Percentiles rank a stretch among this genome's conserved stretches.
Conservation (phyloP, 2,113 vertebrate genomes). For the Pygathrix nemaeus region DNA sequence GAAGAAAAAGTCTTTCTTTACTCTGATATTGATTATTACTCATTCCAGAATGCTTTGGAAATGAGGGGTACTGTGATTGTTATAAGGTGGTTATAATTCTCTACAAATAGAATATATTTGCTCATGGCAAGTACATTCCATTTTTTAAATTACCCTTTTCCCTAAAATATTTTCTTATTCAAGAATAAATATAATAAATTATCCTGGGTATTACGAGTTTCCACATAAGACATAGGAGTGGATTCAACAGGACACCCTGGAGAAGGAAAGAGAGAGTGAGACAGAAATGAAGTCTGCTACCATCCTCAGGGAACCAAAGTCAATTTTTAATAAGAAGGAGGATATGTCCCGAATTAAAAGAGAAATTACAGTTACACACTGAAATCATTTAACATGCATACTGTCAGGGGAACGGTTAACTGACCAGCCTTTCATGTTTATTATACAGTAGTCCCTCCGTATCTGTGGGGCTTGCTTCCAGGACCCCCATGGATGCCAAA, state of each 20-base stretch:
- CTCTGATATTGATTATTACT: constrained; percentile 74
- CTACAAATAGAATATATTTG: constrained; percentile 39
- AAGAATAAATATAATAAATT: constrained; percentile 31
- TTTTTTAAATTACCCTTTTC: not conserved
- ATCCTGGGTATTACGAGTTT: not conserved
- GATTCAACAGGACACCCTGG: not conserved
- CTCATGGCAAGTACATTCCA: not conserved
- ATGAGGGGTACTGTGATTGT: constrained; percentile 48
- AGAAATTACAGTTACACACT: not conserved
- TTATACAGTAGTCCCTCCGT: not conserved
- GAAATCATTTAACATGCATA: not conserved
- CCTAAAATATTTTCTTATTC: not conserved
- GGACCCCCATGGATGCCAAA: not conserved
- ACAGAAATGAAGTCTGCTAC: not conserved
- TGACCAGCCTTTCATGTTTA: not conserved
- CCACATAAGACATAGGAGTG: not conserved
- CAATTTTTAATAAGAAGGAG: not conserved
- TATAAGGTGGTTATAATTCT: constrained; percentile 53
- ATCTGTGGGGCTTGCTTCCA: not conserved
- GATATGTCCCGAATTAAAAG: not conserved
- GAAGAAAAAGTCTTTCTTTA: constrained; percentile 73
- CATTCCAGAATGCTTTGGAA: constrained; percentile 66
- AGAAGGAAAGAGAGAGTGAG: not conserved
- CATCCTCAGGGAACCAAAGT: not conserved
- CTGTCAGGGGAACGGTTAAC: not conserved